Percentiles rank a stretch among this genome's conserved stretches.
These are phyloP conservation scores for Aphidius colemani DNA, from an alignment of 2,888 invertebrate species.

Conservation along the genomic window DNA sequence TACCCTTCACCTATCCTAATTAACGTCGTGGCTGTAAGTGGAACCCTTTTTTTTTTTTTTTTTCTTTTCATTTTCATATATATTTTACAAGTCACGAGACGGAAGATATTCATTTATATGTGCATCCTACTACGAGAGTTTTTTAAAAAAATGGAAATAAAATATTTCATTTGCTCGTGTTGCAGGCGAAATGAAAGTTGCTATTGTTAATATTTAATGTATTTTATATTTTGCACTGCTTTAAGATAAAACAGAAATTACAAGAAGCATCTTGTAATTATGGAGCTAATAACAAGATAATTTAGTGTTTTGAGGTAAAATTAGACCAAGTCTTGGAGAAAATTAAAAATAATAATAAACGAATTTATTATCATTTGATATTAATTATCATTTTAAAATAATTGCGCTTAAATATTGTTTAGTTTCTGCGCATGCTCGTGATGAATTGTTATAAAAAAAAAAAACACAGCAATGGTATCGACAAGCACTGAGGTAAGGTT, in stretches of 20 bases:
- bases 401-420: not conserved
- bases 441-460: not conserved
- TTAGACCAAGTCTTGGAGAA: too few relatives aligned
- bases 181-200: conserved; percentile 12
- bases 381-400: not conserved
- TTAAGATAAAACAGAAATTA: too few relatives aligned
- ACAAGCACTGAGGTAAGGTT: too few relatives aligned
- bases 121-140: not conserved
- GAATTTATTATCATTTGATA: too few relatives aligned
- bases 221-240: not conserved
- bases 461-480: not conserved
- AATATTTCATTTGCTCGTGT: not conserved
- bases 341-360: too few relatives aligned
- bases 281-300: too few relatives aligned
- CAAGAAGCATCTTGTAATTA: too few relatives aligned
- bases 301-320: too few relatives aligned
- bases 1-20: conserved; percentile 38
- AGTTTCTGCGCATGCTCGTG: not conserved
- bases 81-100: conserved; percentile 9
- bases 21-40: conserved; percentile 34
- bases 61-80: not conserved
- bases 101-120: conserved; percentile 19
- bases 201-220: not conserved
- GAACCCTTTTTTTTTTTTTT: not conserved
- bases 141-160: not conserved